phyloP scores from a whole-genome alignment of 2,797 vertebrate species.

The Anguilla marmorata region DNA sequence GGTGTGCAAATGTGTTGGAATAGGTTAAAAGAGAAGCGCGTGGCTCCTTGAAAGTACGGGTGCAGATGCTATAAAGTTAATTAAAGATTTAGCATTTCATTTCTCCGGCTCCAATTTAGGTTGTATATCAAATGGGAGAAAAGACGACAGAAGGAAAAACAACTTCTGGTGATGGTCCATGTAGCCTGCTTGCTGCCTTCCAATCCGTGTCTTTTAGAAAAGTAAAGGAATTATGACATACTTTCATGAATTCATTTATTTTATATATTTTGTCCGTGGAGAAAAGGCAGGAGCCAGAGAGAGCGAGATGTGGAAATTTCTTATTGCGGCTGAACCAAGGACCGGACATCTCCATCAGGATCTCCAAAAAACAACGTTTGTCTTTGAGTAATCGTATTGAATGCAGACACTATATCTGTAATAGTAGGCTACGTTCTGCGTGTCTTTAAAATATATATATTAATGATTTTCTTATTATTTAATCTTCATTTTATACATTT shows the following conservation, averaged over 20 bases:
- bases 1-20: conserved; percentile 84
- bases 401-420: not conserved
- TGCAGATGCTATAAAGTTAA: conserved; percentile 86
- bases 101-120: conserved; percentile 81
- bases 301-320: not conserved
- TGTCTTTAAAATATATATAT: not conserved
- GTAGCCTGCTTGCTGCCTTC: conserved; percentile 56
- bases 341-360: not conserved
- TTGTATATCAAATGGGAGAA: conserved; percentile 76
- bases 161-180: conserved; percentile 64
- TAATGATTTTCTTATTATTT: not conserved
- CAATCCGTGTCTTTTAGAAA: conserved; percentile 17
- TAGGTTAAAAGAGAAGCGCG: conserved; percentile 85
- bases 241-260: conserved; percentile 21
- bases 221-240: conserved; percentile 8
- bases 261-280: not conserved
- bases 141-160: conserved; percentile 64
- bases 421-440: not conserved
- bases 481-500: not conserved
- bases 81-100: conserved; percentile 85
- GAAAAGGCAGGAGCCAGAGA: not conserved
- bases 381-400: not conserved
- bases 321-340: not conserved
- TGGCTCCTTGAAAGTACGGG: conserved; percentile 79
- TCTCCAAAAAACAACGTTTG: not conserved